Percentiles rank a stretch among this genome's conserved stretches.
Evolutionary conservation across 92 coral and sea anemone species (phyloP).

Genomic region (Bergia sp.): DNA sequence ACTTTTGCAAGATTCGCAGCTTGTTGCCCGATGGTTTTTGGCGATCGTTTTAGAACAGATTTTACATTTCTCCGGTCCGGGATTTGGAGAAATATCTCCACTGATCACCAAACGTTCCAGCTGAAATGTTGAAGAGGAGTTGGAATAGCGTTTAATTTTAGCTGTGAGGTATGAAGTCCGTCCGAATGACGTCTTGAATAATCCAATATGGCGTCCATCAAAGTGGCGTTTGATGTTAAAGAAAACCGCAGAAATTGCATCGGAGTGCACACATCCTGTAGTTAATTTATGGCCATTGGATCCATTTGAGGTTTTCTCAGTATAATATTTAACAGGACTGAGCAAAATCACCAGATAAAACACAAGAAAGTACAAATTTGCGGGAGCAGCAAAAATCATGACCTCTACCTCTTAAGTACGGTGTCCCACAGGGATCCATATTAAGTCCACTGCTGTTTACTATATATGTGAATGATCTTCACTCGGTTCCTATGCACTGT

Average conservation of each 20-base stretch:
- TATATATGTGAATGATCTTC: no score
- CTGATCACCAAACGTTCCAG: slow-evolving; percentile 13
- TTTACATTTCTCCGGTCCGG: slow-evolving; percentile 31
- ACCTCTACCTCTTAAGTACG: neutral
- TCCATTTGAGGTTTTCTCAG: neutral
- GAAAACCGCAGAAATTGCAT: neutral
- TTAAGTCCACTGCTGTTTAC: no score
- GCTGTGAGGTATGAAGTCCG: neutral
- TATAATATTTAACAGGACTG: neutral
- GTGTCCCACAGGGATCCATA: no score
- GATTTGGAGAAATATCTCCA: slow-evolving; percentile 36
- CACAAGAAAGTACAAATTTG: neutral
- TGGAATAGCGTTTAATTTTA: slow-evolving; percentile 15
- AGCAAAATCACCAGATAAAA: neutral
- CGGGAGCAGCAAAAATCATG: neutral
- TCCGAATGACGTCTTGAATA: neutral
- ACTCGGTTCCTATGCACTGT: no score
- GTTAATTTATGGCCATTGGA: neutral
- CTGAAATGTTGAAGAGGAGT: slow-evolving; percentile 23
- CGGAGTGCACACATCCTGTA: neutral
- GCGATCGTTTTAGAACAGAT: slow-evolving; percentile 52
- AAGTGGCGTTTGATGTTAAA: neutral
- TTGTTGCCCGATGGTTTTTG: slow-evolving; percentile 54
- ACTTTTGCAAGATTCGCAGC: slow-evolving; percentile 43
- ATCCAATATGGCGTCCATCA: neutral